Evolutionary conservation across 2,113 vertebrate species (phyloP).

Genomic region (Entomyzon cyanotis): DNA sequence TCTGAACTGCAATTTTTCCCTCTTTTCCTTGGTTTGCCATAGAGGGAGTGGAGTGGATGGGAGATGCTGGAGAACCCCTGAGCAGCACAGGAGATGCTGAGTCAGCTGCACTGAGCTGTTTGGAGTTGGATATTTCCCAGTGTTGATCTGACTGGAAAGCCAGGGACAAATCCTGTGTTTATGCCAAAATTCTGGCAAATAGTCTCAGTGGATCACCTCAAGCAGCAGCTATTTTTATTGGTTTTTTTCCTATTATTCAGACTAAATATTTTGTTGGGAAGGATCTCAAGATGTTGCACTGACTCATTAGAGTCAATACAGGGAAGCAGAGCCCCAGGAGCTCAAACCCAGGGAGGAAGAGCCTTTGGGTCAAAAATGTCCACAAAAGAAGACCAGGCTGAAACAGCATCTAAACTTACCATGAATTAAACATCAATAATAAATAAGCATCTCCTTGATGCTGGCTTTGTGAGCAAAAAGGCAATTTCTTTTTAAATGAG

Average conservation of each 20-base stretch:
- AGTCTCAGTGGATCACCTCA: accelerated
- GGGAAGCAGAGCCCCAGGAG: neutral
- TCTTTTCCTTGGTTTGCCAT: neutral
- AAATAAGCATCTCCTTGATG: neutral
- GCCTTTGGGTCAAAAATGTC: neutral
- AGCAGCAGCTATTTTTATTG: neutral
- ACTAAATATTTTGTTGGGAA: neutral
- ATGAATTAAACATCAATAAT: neutral
- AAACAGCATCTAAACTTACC: neutral
- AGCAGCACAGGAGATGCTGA: neutral
- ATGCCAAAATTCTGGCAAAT: neutral
- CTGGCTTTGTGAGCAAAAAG: neutral
- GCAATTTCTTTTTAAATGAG: neutral
- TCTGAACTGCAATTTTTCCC: neutral
- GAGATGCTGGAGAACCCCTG: neutral
- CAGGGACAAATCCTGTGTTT: neutral
- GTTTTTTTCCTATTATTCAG: neutral
- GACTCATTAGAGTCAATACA: neutral
- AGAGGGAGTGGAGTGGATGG: neutral
- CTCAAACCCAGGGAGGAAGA: neutral
- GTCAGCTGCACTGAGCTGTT: neutral
- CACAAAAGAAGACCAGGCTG: neutral
- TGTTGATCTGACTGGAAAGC: neutral
- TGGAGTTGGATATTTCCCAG: neutral
- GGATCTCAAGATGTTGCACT: neutral